Evolutionary conservation across 1,140 invertebrate species (phyloP).

Genomic region (Drosophila athabasca): DNA sequence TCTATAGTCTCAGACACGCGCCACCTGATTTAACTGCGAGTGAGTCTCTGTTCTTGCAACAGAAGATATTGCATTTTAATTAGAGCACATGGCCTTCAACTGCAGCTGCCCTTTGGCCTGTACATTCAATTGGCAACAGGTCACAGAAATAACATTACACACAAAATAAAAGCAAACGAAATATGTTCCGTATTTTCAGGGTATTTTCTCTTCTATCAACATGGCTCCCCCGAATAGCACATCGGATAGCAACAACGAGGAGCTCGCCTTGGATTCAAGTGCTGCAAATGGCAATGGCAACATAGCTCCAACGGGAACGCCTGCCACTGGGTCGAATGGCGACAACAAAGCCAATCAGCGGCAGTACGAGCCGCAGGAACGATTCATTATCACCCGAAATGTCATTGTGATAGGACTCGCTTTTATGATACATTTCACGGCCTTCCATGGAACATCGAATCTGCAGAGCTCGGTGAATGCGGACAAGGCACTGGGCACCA

Average conservation of each 20-base stretch:
- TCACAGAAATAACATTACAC: too few relatives aligned
- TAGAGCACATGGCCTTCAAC: too few relatives aligned
- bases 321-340: constrained; percentile 12
- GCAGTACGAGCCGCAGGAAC: constrained; percentile 71
- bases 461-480: constrained; percentile 94
- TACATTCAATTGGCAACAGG: too few relatives aligned
- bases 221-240: constrained; percentile 36
- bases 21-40: too few relatives aligned
- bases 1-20: too few relatives aligned
- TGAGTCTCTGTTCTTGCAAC: too few relatives aligned
- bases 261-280: constrained; percentile 44
- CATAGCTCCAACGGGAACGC: constrained; percentile 2
- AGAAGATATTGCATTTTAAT: too few relatives aligned
- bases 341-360: constrained; percentile 55
- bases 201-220: not conserved
- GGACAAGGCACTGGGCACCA: constrained; percentile 92
- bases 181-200: too few relatives aligned
- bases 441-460: constrained; percentile 95
- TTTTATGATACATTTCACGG: constrained; percentile 97
- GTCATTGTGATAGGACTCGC: constrained; percentile 92
- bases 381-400: constrained; percentile 91
- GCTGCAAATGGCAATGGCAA: constrained; percentile 26
- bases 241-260: constrained; percentile 43
- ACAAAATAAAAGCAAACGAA: too few relatives aligned
- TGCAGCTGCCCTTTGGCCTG: too few relatives aligned